Evolutionary conservation across 2,113 vertebrate genomes (phyloP).

Genomic region (Pithys albifrons): DNA sequence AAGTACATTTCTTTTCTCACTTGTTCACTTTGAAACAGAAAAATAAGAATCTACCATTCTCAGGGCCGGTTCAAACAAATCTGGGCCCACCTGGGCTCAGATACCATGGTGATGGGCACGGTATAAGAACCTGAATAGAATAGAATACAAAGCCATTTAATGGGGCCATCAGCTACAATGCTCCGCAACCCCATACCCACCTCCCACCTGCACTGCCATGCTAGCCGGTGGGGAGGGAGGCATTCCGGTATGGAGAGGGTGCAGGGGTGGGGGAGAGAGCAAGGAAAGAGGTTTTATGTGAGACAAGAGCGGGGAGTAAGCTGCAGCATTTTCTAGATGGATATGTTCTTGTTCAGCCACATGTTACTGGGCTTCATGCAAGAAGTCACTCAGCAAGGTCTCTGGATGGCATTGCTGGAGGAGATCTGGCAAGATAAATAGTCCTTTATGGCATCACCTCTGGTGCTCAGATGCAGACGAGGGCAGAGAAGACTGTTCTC

Average conservation of each 20-base stretch:
- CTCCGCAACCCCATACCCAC: slow-evolving; percentile 6
- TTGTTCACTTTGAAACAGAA: slow-evolving; percentile 72
- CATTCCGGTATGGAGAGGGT: slow-evolving; percentile 66
- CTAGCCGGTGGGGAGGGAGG: slow-evolving; percentile 28
- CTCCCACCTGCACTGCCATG: slow-evolving; percentile 65
- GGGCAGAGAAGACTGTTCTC: neutral
- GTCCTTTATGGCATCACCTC: neutral
- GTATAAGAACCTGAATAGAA: slow-evolving; percentile 76
- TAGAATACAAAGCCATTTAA: slow-evolving; percentile 75
- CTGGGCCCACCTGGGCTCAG: slow-evolving; percentile 74
- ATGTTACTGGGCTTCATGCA: slow-evolving; percentile 49
- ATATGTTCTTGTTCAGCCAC: slow-evolving; percentile 44
- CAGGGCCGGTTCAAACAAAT: slow-evolving; percentile 77
- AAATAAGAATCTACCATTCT: slow-evolving; percentile 74
- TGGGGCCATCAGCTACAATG: slow-evolving; percentile 53
- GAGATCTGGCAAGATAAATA: neutral
- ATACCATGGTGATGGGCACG: slow-evolving; percentile 75
- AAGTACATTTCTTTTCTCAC: slow-evolving; percentile 62
- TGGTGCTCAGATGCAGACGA: neutral
- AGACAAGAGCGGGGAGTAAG: slow-evolving; percentile 30
- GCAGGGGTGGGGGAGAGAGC: slow-evolving; percentile 15
- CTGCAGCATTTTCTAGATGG: slow-evolving; percentile 40
- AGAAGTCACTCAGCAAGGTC: slow-evolving; percentile 4
- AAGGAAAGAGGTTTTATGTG: slow-evolving; percentile 44
- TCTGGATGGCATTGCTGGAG: neutral